Evolutionary conservation across 1,140 invertebrate genomes (phyloP), one percentile per base, ranked within the genome.

Genomic region (Drosophila lowei): DNA sequence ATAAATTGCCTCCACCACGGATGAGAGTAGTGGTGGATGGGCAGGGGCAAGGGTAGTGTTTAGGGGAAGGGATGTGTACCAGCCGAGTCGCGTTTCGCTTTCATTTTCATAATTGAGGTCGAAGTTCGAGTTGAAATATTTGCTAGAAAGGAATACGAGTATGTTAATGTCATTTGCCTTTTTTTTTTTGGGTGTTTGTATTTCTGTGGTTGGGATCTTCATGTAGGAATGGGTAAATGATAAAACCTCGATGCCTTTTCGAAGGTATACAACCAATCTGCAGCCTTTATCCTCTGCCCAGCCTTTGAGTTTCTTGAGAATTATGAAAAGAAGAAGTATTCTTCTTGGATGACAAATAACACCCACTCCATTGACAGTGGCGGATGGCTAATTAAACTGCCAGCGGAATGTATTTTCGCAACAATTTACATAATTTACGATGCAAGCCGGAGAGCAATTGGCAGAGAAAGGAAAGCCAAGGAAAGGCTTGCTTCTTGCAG

Each of bases 401-500:
- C 76, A 78, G 55, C 41, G 3, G 44, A 66, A 70, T 58, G 56
- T 77, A 84, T 71, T 84, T 59, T 71, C 23, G 28, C 56, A 74
- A 64, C 62, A 68, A 79, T 85, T 85, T 81, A 64, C 72, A 74
- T 80, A 80, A 85, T 85, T 85, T 85, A 85, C 74, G 80, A 80
- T 71, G 81, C 60, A 76, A 68, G 50, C 21, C 43, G 56, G 57
- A 52, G 28, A 0, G 21, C 6, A 15, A 68, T 68, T 68, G 65
- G 50, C 65, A 67, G 50, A 9, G 59, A 38, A 54, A 28, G 6
- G 30, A 15, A 34, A 13, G 42, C 11, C 28, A 2, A 15, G 28
- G 11, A 48, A 67, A 48, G 49, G 43, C 62, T 68, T 68, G 65
- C 65, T 38, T 2, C 34, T 13, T 38, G 46, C 13, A 71, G 18